These are phyloP conservation scores for Gnatocerus cornutus DNA, from an alignment of 2,888 invertebrate species.

Conservation along the genomic window DNA sequence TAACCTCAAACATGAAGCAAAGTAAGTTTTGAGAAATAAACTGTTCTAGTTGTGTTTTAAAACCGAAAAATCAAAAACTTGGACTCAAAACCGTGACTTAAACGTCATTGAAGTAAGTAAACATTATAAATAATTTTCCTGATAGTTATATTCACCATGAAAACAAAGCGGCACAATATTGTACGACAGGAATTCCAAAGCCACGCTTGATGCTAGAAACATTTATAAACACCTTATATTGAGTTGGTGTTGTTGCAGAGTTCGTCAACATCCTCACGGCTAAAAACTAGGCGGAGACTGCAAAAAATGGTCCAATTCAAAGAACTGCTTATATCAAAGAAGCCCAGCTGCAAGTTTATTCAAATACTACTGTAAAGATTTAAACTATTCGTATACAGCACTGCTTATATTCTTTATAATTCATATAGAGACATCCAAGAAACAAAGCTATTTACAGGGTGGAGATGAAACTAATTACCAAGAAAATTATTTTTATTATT, in stretches of 20 bases:
- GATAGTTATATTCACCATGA: too few relatives aligned
- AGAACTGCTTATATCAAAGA: conserved; percentile 43
- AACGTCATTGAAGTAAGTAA: too few relatives aligned
- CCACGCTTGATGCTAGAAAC: too few relatives aligned
- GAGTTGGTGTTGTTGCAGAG: conserved; percentile 74
- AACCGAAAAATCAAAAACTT: too few relatives aligned
- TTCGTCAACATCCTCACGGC: conserved; percentile 89
- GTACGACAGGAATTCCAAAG: too few relatives aligned
- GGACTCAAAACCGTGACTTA: too few relatives aligned
- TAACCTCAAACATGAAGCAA: too few relatives aligned
- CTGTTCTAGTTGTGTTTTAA: too few relatives aligned
- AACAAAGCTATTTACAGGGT: conserved; percentile 40
- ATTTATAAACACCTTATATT: too few relatives aligned
- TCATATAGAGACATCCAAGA: conserved; percentile 37
- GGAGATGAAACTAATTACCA: conserved; percentile 34
- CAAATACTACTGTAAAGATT: conserved; percentile 19
- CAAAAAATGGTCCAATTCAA: conserved; percentile 55
- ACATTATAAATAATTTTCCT: too few relatives aligned
- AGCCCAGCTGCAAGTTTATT: conserved; percentile 34
- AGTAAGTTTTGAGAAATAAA: too few relatives aligned
- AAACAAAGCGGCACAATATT: too few relatives aligned
- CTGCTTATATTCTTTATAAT: conserved; percentile 44
- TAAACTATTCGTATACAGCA: conserved; percentile 43
- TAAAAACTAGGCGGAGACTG: conserved; percentile 78
- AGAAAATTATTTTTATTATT: conserved; percentile 34